Conservation (phyloP, 2,113 vertebrate genomes). For the Mirounga angustirostris region DNA sequence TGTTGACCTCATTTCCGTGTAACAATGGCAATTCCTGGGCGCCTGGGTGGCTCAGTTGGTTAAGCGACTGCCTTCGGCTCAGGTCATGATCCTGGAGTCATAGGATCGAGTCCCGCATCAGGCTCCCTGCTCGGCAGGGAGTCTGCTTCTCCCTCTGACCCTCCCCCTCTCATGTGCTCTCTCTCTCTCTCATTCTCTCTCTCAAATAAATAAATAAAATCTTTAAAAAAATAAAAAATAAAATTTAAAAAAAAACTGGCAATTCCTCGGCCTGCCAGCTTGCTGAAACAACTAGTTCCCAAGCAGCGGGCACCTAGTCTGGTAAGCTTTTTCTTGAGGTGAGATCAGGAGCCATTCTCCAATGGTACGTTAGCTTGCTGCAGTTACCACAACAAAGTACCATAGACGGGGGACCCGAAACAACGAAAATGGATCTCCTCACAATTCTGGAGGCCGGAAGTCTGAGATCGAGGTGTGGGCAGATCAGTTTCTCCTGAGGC, state of each 20-base stretch:
- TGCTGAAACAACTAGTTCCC: neutral
- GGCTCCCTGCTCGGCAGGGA: too few relatives aligned
- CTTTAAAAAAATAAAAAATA: too few relatives aligned
- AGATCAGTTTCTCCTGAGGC: neutral
- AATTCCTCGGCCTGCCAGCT: neutral
- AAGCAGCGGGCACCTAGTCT: neutral
- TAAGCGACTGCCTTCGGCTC: too few relatives aligned
- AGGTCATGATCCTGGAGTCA: too few relatives aligned
- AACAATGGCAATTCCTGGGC: neutral
- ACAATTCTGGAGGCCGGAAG: neutral
- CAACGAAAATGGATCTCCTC: neutral
- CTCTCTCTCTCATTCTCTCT: too few relatives aligned
- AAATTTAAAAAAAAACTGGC: too few relatives aligned
- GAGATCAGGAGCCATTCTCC: neutral
- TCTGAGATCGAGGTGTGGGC: neutral
- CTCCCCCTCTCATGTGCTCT: too few relatives aligned
- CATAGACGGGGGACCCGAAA: neutral
- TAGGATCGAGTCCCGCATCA: too few relatives aligned
- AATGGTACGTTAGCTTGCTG: neutral
- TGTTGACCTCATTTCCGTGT: slow-evolving; percentile 9
- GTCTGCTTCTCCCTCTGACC: too few relatives aligned
- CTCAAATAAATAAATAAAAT: too few relatives aligned
- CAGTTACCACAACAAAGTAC: neutral
- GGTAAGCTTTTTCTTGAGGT: neutral
- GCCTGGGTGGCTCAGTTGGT: too few relatives aligned